These are phyloP conservation scores for Cyprinodon diabolis DNA, from an alignment of 2,797 vertebrate genomes.

Conservation along the genomic window DNA sequence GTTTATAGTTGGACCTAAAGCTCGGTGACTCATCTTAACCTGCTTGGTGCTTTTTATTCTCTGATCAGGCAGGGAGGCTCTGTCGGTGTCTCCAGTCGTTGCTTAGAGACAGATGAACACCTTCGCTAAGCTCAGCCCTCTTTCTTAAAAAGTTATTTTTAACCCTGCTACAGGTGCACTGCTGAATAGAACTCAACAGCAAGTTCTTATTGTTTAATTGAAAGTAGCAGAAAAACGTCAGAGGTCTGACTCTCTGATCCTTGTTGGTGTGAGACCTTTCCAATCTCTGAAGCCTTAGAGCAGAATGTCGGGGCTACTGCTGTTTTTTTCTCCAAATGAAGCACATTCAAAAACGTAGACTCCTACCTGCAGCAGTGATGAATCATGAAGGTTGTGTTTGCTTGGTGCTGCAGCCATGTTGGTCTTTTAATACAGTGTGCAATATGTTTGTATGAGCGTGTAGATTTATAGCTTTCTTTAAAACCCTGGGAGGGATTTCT, in stretches of 20 bases:
- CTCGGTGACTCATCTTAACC: slow-evolving; percentile 8
- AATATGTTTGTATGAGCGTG: slow-evolving; percentile 45
- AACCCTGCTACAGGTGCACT: neutral
- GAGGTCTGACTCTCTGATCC: neutral
- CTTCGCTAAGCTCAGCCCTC: neutral
- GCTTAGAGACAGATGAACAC: slow-evolving; percentile 33
- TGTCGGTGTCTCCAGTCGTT: slow-evolving; percentile 36
- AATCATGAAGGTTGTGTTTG: neutral
- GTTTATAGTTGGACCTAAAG: neutral
- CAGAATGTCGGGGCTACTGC: slow-evolving; percentile 25
- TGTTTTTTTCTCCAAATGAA: slow-evolving; percentile 1
- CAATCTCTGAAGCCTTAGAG: slow-evolving; percentile 26
- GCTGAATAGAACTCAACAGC: slow-evolving; percentile 24
- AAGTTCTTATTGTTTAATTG: neutral
- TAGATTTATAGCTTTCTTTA: slow-evolving; percentile 32
- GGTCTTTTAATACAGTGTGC: slow-evolving; percentile 31
- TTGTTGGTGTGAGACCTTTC: slow-evolving; percentile 8
- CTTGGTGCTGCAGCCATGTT: slow-evolving; percentile 16
- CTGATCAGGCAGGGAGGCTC: rapidly evolving
- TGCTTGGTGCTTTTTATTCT: slow-evolving; percentile 3
- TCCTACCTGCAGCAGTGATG: neutral
- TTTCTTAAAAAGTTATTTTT: slow-evolving; percentile 41
- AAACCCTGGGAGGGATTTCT: slow-evolving; percentile 11
- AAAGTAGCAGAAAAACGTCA: slow-evolving; percentile 5
- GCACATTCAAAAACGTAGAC: slow-evolving; percentile 11